Evolutionary conservation across 2,888 invertebrate species (phyloP), one percentile per base, ranked within the genome.

Genomic region (Girardia tigrina): DNA sequence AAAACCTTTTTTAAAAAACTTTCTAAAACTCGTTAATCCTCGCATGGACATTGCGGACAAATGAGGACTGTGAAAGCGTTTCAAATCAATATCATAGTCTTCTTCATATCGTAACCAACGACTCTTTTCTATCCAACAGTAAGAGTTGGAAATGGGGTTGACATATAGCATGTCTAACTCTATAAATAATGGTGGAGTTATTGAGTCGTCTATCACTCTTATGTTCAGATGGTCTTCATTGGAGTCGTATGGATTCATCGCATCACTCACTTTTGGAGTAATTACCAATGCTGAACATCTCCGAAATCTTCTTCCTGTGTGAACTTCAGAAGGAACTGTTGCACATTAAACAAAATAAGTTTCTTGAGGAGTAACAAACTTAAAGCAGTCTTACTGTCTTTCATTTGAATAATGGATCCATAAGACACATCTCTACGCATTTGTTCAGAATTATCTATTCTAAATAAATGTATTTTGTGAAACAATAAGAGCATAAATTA

Each of bases 91-190:
- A 71, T 75, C 70, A 70, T 71, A 75, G 26, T 75, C 69, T 70
- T 75, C 75, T 26, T 75, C 75, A 28, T 28, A 75, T 16, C 69
- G 42, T 28, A 75, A n/a, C 75, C 75, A 75, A 26, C 75, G 42
- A n/a, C 71, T 27, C 73, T 75, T 75, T 70, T 75, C 75, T 12
- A 29, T n/a, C 75, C 75, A 75, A 56, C 56, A 56, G 23, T 56
- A 56, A 4, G 56, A 20, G n/a, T 56, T 56, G n/a, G 56, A 20
- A 20, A 56, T 6, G n/a, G 56, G 56, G n/a, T 56, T 56, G 4
- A 56, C n/a, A 20, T 56, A 23, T 23, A 56, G 23, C 6, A n/a
- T 20, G 23, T 56, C 56, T 20, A 56, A 56, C 56, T 56, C 56
- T 20, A 56, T 23, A 56, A 56, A 56, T n/a, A 56, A n/a, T 56